phyloP scores from a whole-genome alignment of 1,140 invertebrate genomes.

The Catajapyx aquilonaris region DNA sequence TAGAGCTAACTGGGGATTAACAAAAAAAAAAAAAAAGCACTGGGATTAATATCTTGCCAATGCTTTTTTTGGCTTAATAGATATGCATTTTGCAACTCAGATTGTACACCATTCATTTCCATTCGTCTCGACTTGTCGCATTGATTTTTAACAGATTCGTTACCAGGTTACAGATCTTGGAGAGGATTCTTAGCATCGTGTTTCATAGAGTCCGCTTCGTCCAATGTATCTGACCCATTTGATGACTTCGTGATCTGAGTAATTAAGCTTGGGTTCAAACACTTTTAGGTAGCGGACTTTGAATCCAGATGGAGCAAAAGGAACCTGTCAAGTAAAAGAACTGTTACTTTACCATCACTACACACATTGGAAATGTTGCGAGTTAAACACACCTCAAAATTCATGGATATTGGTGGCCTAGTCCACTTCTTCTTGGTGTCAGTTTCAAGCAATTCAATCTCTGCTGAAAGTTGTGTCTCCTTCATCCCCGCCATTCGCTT shows the following conservation, averaged over 20 bases:
- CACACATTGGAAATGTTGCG: too few species aligned
- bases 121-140: too few species aligned
- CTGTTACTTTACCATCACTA: slow-evolving; percentile 5
- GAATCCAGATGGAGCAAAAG: slow-evolving; percentile 93
- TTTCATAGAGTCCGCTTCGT: slow-evolving; percentile 95
- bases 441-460: slow-evolving; percentile 97
- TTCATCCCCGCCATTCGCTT: slow-evolving; percentile 99
- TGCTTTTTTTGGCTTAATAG: too few species aligned
- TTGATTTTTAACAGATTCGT: too few species aligned
- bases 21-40: too few species aligned
- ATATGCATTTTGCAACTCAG: too few species aligned
- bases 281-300: slow-evolving; percentile 98
- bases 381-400: slow-evolving; percentile 70
- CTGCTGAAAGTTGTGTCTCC: slow-evolving; percentile 96
- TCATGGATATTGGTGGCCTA: slow-evolving; percentile 99
- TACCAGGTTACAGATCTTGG: too few species aligned
- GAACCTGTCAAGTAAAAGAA: slow-evolving; percentile 30
- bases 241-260: slow-evolving; percentile 99
- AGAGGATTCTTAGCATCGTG: slow-evolving; percentile 73
- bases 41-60: too few species aligned
- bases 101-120: too few species aligned
- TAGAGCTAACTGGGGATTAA: too few species aligned
- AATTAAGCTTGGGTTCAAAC: slow-evolving; percentile 98
- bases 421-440: slow-evolving; percentile 99
- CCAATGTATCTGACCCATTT: slow-evolving; percentile 99